phyloP scores from a whole-genome alignment of 2,888 invertebrate species.

The Abrostola triplasia region DNA sequence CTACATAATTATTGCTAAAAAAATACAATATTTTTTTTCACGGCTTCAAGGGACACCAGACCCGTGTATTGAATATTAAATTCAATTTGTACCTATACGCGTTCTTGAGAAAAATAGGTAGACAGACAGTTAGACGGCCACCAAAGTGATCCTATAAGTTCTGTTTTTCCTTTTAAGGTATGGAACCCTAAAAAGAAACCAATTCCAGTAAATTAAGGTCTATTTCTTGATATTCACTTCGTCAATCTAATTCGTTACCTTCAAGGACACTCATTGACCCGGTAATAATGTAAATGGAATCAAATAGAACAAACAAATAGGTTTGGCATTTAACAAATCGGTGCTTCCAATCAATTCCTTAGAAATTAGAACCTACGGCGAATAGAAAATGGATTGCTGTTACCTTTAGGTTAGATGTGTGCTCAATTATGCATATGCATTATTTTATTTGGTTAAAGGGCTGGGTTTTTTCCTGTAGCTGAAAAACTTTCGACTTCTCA shows the following conservation, averaged over 20 bases:
- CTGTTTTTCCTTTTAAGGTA: no score
- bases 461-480: background rate
- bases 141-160: no score
- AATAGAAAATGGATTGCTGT: background rate
- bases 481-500: no score
- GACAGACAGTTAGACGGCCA: no score
- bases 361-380: conserved; percentile 13
- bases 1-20: no score
- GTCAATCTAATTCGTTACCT: conserved; percentile 33
- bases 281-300: conserved; percentile 49
- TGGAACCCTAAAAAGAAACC: background rate
- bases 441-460: conserved; percentile 1
- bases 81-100: no score
- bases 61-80: no score
- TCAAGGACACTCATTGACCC: conserved; percentile 32
- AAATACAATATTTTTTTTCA: no score
- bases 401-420: background rate
- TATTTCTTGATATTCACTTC: conserved; percentile 11
- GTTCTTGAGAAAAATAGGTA: no score
- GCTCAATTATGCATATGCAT: background rate
- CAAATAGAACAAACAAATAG: conserved; percentile 46
- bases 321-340: conserved; percentile 40
- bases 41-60: no score
- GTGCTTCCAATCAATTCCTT: conserved; percentile 32
- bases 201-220: background rate